These are phyloP conservation scores for Lophochroa leadbeateri DNA, from an alignment of 2,113 vertebrate species.

Conservation along the genomic window DNA sequence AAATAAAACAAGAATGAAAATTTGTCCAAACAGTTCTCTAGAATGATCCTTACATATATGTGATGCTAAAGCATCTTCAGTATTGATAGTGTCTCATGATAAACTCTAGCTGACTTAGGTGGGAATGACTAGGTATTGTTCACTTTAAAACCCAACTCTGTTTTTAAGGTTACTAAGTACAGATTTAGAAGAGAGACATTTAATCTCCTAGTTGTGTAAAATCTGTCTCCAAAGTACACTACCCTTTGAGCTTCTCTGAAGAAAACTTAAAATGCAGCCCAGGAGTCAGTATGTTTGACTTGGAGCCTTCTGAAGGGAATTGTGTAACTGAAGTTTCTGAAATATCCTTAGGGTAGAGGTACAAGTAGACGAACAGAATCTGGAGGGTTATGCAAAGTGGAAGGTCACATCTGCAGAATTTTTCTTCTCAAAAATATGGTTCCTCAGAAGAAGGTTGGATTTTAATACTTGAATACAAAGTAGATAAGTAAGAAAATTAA, in stretches of 20 bases:
- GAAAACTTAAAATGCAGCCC: conserved; percentile 17
- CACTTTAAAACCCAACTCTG: background rate
- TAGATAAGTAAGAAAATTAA: background rate
- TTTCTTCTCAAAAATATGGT: background rate
- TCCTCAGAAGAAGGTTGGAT: background rate
- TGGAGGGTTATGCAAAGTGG: background rate
- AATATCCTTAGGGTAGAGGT: conserved; percentile 4
- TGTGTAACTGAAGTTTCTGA: conserved; percentile 13
- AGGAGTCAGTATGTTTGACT: background rate
- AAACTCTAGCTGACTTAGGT: background rate
- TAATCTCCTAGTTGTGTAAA: background rate
- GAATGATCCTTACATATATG: background rate
- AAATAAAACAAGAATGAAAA: background rate
- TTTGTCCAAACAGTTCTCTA: background rate
- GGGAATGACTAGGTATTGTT: background rate
- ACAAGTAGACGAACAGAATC: background rate
- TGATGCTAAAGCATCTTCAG: background rate
- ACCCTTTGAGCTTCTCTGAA: conserved; percentile 25
- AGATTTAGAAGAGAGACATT: background rate
- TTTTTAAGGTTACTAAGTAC: background rate
- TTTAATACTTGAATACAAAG: background rate
- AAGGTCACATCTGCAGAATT: background rate
- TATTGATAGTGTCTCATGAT: background rate
- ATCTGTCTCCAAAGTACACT: background rate
- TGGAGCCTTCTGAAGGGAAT: conserved; percentile 14